Evolutionary conservation across 2,888 invertebrate genomes (phyloP), one percentile per base, ranked within the genome.

Genomic region (Yponomeuta cagnagella): DNA sequence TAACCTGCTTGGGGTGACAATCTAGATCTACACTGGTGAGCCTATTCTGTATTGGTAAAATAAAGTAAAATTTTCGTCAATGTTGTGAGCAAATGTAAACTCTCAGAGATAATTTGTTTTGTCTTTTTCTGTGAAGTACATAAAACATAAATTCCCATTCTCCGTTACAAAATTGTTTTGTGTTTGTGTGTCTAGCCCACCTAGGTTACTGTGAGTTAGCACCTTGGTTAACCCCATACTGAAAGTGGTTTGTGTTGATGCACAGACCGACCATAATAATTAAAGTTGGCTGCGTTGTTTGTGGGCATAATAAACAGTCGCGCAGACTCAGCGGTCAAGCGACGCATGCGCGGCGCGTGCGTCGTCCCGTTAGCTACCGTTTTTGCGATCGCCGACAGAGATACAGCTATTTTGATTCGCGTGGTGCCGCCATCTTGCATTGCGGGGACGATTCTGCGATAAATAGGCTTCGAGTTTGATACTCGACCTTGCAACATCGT

Each of bases 371-470:
- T 67, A 70, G 67, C 66, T 72, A 71, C 72, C 72, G 72, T 72
- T 74, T 74, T 74, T 74, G 73, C 72, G 73, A 72, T 72, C 70
- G 48, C 66, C 68, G 70, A 63, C 71, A 31, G 72, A 72, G 68
- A 72, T 73, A 72, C 73, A 72, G 73, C 72, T 71, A 73, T 48
- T 68, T 68, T 68, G 68, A 68, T 68, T 68, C 68, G 58, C 68
- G 68, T 30, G 68, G 31, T 6, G 48, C 48, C 30, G 23, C 52
- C 48, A 68, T 68, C 68, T 68, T 58, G 52, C 15, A 58, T 58
- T 58, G 52, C 52, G 52, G 52, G 52, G 52, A 58, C 52, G 52
- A 58, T 58, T 58, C 52, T 58, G 52, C 52, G 52, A 58, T 58
- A 52, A 52, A 10, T 52, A 5, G 52, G 52, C 52, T 15, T 15